Percentiles rank a stretch among this genome's conserved stretches.
Conservation (phyloP, 2,797 vertebrate genomes). For the Jordanella pulchra region DNA sequence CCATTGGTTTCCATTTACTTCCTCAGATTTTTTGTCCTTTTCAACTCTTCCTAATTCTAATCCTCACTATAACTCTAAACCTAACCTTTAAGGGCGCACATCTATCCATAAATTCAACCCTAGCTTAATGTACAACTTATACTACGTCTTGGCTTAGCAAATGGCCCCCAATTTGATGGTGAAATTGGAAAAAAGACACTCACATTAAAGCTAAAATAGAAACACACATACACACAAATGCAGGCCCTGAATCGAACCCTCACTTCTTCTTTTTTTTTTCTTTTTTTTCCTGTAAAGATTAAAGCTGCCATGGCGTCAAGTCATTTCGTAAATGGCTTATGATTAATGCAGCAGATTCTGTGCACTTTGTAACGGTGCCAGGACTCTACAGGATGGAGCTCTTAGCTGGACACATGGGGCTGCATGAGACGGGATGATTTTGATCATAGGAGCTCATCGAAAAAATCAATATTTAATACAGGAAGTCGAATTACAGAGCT, state of each 20-base stretch:
- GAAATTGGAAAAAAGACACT: no score
- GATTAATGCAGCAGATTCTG: constrained; percentile 69
- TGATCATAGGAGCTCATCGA: constrained; percentile 34
- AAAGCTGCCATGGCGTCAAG: constrained; percentile 48
- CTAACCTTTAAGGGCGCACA: no score
- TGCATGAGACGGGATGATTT: constrained; percentile 40
- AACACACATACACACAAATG: constrained; percentile 1
- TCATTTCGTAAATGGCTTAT: constrained; percentile 72
- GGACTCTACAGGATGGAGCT: constrained; percentile 43
- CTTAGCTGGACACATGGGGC: constrained; percentile 47
- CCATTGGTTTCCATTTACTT: no score
- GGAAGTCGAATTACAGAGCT: constrained; percentile 36
- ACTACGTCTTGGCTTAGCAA: no score
- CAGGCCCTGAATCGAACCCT: constrained; percentile 30
- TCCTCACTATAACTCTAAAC: no score
- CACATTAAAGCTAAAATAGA: not conserved
- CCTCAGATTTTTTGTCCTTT: no score
- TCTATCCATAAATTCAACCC: no score
- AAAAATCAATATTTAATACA: constrained; percentile 60
- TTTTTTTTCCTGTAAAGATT: constrained; percentile 44
- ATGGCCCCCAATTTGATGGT: no score
- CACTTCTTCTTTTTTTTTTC: not conserved
- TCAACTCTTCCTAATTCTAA: no score
- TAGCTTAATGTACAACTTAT: no score
- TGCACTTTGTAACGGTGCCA: constrained; percentile 59